Evolutionary conservation across 2,888 invertebrate species (phyloP).

Genomic region (Leptinotarsa tumamoca): DNA sequence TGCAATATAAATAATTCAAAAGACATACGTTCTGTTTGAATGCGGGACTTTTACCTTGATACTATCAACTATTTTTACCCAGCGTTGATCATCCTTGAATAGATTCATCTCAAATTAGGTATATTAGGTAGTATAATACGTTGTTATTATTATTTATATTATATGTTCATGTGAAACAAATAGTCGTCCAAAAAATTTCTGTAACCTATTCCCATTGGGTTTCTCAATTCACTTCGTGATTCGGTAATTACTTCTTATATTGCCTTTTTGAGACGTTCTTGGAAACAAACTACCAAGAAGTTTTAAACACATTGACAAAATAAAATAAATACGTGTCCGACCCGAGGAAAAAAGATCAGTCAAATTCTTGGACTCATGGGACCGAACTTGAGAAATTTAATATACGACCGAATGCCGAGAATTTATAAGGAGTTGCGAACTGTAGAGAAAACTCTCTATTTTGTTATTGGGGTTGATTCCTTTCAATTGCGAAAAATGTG

Average conservation of each 20-base stretch:
- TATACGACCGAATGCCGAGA: conserved; percentile 51
- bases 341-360: conserved; percentile 51
- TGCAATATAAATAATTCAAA: neutral
- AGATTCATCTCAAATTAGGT: too few species aligned
- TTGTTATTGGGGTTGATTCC: neutral
- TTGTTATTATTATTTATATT: too few species aligned
- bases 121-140: too few species aligned
- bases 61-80: too few species aligned
- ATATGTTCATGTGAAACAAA: too few species aligned
- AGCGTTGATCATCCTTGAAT: too few species aligned
- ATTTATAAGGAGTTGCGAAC: conserved; percentile 52
- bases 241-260: neutral
- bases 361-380: conserved; percentile 52
- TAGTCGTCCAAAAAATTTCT: too few species aligned
- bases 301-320: conserved; percentile 44
- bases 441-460: conserved; percentile 7
- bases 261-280: neutral
- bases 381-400: conserved; percentile 54
- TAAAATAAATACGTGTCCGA: conserved; percentile 49
- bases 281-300: conserved; percentile 27
- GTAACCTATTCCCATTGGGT: neutral
- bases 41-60: neutral
- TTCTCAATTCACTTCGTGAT: neutral
- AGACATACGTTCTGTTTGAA: neutral
- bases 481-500: conserved; percentile 6